Evolutionary conservation across 2,113 vertebrate genomes (phyloP).

Genomic region (Xenopus tropicalis): DNA sequence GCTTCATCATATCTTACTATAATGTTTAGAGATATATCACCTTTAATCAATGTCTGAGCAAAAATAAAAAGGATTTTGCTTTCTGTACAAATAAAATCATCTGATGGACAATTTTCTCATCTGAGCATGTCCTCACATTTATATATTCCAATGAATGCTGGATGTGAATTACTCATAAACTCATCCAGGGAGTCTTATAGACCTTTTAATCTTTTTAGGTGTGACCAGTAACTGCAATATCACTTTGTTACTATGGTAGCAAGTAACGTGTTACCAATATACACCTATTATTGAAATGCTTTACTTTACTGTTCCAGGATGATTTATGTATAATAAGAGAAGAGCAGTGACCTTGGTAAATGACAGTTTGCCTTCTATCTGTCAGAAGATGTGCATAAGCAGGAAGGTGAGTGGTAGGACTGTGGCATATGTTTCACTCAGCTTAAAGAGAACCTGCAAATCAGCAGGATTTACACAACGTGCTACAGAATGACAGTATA

Average conservation of each 20-base stretch:
- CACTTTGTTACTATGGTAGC: background rate
- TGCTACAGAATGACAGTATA: no score
- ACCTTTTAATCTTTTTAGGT: slow-evolving; percentile 1
- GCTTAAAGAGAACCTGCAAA: background rate
- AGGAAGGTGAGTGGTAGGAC: background rate
- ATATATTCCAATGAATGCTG: background rate
- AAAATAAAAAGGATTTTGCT: no score
- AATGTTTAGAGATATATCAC: no score
- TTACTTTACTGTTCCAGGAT: background rate
- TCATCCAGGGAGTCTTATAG: background rate
- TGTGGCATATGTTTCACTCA: background rate
- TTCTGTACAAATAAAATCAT: no score
- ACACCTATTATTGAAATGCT: background rate
- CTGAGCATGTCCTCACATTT: background rate
- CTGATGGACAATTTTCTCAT: background rate
- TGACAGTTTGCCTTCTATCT: background rate
- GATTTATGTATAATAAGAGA: background rate
- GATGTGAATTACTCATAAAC: background rate
- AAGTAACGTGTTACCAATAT: background rate
- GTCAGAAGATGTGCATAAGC: background rate
- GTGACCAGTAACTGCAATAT: background rate
- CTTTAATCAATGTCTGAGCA: no score
- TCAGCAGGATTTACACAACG: background rate
- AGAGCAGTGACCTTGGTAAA: slow-evolving; percentile 1
- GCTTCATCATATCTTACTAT: no score